Evolutionary conservation across 2,888 invertebrate genomes (phyloP), one percentile per base, ranked within the genome.

Genomic region (Lottia gigantea): DNA sequence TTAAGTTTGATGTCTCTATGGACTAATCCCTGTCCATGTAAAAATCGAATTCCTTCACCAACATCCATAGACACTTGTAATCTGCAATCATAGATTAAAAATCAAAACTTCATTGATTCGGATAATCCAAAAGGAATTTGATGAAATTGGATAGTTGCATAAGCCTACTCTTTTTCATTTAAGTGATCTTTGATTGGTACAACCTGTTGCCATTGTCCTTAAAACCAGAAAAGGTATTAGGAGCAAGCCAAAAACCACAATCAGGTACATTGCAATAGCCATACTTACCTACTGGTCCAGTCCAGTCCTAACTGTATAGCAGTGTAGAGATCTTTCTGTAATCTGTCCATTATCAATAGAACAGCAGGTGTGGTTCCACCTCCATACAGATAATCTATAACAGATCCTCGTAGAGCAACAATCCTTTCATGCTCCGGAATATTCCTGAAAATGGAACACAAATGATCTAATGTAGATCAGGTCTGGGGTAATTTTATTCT

Each of bases 1-100:
- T 95, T 95, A 82, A 95, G 90, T 89, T 96, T 96, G 72, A 96
- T 94, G 88, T 96, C 95, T 74, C 96, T 91, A 88, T 96, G 95
- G 4, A 96, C 94, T 11, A 95, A 91, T 0, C 95, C 95, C 85
- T 94, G 93, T 0, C 95, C 94, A 89, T 96, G 96, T 7, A 96
- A 92, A 90, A 94, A 96, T 66, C 95, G 91, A 82, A 96, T 94
- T 4, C 95, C 95, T 87, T 95, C 94, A 0, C 95, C 92, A 8
- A 95, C 95, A 84, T 96, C 95, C 64, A 93, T 91, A 1, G 94
- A 92, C 68, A 95, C 92, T 84, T 93, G 90, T n/a, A 86, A 75
- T 70, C 88, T 85, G 75, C 26, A 76, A 76, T 55, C 64, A 19
- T 49, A 40, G 4, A 26, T 7, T 40, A 40, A 31, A n/a, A n/a